These are phyloP conservation scores for Panorpa germanica DNA, from an alignment of 2,888 invertebrate species.

Conservation along the genomic window DNA sequence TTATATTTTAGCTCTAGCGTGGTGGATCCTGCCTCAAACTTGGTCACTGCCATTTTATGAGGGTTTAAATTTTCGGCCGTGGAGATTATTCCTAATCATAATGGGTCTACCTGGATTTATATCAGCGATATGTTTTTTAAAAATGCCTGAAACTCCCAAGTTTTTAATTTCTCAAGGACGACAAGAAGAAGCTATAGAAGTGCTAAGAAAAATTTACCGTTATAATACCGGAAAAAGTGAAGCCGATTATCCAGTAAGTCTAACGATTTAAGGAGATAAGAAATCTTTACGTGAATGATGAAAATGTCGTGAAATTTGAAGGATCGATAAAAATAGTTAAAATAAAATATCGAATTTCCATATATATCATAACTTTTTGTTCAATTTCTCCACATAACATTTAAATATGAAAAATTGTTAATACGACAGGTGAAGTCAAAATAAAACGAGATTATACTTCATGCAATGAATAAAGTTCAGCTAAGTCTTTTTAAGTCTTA, in stretches of 20 bases:
- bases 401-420: no score
- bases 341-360: no score
- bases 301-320: conserved; percentile 5
- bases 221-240: conserved; percentile 16
- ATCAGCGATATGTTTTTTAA: conserved; percentile 16
- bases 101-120: conserved; percentile 21
- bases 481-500: no score
- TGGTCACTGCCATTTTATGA: conserved; percentile 19
- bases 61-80: conserved; percentile 19
- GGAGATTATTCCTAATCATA: conserved; percentile 19
- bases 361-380: no score
- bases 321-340: conserved; percentile 9
- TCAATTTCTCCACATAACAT: no score
- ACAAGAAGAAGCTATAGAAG: conserved; percentile 15
- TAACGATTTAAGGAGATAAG: conserved; percentile 15
- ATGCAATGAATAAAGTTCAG: no score
- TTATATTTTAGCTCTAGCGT: conserved; percentile 18
- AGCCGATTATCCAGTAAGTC: conserved; percentile 16
- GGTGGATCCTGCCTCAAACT: conserved; percentile 19
- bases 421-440: no score
- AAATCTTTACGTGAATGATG: conserved; percentile 11
- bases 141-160: conserved; percentile 21
- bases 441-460: no score
- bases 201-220: conserved; percentile 17
- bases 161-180: conserved; percentile 17